Percentiles rank a stretch among this genome's conserved stretches.
Conservation (phyloP, 2,888 invertebrate genomes). For the Diaprepes abbreviatus region DNA sequence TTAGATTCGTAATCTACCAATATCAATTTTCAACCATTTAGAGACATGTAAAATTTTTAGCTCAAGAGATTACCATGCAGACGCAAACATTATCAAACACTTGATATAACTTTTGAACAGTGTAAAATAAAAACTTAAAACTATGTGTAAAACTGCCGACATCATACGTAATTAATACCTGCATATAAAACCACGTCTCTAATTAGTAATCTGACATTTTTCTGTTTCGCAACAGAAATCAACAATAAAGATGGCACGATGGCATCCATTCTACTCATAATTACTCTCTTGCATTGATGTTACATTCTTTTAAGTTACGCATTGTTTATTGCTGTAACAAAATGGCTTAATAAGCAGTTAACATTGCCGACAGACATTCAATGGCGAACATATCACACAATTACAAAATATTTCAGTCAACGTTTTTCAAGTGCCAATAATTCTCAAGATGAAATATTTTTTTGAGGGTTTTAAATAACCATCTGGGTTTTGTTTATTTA, state of each 20-base stretch:
- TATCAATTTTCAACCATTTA: too few species aligned
- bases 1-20: too few species aligned
- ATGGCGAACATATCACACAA: neutral
- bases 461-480: too few species aligned
- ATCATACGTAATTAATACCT: neutral
- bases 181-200: neutral
- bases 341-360: constrained; percentile 15
- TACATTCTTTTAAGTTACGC: constrained; percentile 11
- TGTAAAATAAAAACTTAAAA: too few species aligned
- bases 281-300: neutral
- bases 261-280: constrained; percentile 14
- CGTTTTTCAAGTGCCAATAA: neutral
- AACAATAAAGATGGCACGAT: constrained; percentile 18
- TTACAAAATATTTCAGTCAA: neutral
- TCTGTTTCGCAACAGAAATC: constrained; percentile 8
- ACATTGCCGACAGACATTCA: constrained; percentile 12
- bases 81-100: too few species aligned
- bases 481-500: too few species aligned
- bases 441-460: too few species aligned
- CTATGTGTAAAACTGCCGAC: too few species aligned
- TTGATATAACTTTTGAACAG: too few species aligned
- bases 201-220: constrained; percentile 15
- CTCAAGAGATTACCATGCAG: too few species aligned
- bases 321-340: constrained; percentile 15
- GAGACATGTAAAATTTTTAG: too few species aligned